phyloP scores from a whole-genome alignment of 2,888 invertebrate species.

The Drosophila bunnanda region DNA sequence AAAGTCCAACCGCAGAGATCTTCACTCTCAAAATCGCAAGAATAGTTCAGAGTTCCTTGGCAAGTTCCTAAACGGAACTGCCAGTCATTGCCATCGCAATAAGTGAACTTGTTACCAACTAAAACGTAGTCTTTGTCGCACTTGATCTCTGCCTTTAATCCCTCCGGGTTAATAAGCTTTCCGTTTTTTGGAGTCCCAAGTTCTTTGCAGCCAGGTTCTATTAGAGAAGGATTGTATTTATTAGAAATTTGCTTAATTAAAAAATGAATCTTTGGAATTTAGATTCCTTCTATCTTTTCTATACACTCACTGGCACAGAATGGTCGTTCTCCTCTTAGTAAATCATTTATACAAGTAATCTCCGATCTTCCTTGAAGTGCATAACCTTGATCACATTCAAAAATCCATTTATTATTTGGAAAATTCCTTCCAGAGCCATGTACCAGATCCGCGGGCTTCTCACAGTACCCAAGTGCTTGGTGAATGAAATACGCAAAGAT shows the following conservation, averaged over 20 bases:
- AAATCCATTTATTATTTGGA: neutral
- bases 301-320: constrained; percentile 2
- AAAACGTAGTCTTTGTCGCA: neutral
- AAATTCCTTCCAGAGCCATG: neutral
- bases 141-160: neutral
- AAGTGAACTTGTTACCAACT: neutral
- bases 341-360: neutral
- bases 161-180: neutral
- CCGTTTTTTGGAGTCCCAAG: neutral
- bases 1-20: constrained; percentile 8
- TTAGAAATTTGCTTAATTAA: neutral
- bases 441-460: neutral
- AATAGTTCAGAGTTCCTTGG: neutral
- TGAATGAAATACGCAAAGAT: neutral
- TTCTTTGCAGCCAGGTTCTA: neutral
- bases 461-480: neutral
- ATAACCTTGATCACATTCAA: constrained; percentile 2
- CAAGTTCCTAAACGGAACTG: neutral
- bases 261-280: neutral
- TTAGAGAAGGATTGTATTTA: neutral
- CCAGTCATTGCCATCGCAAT: constrained; percentile 4
- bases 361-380: neutral
- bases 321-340: constrained; percentile 5
- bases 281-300: too few relatives aligned
- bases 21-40: constrained; percentile 1